Conservation (phyloP, 2,113 vertebrate species). For the Aspidoscelis tigris region DNA sequence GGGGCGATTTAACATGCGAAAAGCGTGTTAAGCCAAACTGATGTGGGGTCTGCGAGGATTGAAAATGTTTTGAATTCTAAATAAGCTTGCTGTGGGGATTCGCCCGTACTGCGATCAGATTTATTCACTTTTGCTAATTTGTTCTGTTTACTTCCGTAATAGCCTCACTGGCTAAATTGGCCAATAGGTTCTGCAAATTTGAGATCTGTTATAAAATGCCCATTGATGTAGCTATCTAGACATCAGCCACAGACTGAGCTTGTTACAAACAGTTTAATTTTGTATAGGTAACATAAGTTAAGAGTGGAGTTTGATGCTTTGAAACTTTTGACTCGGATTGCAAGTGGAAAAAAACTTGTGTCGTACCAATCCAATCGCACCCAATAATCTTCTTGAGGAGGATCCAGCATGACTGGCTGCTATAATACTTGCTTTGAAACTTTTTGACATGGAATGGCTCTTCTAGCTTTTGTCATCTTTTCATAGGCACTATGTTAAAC, state of each 20-base stretch:
- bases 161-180: background rate
- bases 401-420: conserved; percentile 24
- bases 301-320: background rate
- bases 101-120: too few species aligned
- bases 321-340: conserved; percentile 40
- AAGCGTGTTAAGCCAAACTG: too few species aligned
- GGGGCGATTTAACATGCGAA: too few species aligned
- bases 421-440: conserved; percentile 46
- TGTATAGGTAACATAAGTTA: conserved; percentile 7
- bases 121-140: conserved; percentile 12
- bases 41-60: too few species aligned
- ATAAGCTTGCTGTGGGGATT: too few species aligned
- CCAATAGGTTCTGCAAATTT: background rate
- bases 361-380: conserved; percentile 40
- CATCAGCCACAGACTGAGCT: conserved; percentile 6
- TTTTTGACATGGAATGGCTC: background rate
- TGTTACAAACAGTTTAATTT: conserved; percentile 26
- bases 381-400: conserved; percentile 46
- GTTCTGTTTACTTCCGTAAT: background rate
- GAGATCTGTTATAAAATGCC: conserved; percentile 7
- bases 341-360: conserved; percentile 36
- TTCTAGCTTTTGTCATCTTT: conserved; percentile 22
- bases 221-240: background rate
- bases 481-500: conserved; percentile 32
- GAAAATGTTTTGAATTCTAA: too few species aligned